Conservation (phyloP, 1,140 invertebrate species). For the Littorina saxatilis region DNA sequence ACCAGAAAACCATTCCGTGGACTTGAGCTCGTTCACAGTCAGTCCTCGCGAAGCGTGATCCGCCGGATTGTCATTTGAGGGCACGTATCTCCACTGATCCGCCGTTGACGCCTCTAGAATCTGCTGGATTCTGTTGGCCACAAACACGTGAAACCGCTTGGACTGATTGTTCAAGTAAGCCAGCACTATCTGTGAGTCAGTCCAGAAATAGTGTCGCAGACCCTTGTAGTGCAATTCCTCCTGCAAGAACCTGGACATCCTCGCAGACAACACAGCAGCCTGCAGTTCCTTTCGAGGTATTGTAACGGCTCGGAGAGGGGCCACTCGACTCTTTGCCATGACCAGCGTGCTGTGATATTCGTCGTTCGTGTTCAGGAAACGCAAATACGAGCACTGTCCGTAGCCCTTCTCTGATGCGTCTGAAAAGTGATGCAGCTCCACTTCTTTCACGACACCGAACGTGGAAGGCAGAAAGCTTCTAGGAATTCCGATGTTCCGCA, state of each 20-base stretch:
- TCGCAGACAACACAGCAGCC: conserved; percentile 43
- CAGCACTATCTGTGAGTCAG: conserved; percentile 40
- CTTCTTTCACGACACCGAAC: conserved; percentile 53
- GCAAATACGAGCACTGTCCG: conserved; percentile 54
- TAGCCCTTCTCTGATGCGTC: conserved; percentile 55
- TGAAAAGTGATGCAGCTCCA: too few relatives aligned
- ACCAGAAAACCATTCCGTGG: conserved; percentile 51
- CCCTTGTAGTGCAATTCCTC: conserved; percentile 30
- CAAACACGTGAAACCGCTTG: conserved; percentile 38
- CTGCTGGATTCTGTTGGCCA: conserved; percentile 34
- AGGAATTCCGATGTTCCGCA: conserved; percentile 25
- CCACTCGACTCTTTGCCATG: conserved; percentile 50
- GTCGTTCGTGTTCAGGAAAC: conserved; percentile 23
- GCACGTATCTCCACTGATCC: conserved; percentile 47
- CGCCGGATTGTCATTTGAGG: conserved; percentile 44
- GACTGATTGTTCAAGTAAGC: conserved; percentile 41
- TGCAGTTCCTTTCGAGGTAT: conserved; percentile 48
- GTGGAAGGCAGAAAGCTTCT: conserved; percentile 43
- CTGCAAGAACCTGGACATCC: conserved; percentile 34
- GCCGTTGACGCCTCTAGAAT: conserved; percentile 38
- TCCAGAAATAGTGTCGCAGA: conserved; percentile 43
- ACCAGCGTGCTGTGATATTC: conserved; percentile 47
- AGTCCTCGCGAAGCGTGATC: conserved; percentile 49
- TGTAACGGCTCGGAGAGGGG: conserved; percentile 44
- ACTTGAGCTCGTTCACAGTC: conserved; percentile 15